phyloP scores from a whole-genome alignment of 1,140 invertebrate genomes.

The Drosophila lacertosa region DNA sequence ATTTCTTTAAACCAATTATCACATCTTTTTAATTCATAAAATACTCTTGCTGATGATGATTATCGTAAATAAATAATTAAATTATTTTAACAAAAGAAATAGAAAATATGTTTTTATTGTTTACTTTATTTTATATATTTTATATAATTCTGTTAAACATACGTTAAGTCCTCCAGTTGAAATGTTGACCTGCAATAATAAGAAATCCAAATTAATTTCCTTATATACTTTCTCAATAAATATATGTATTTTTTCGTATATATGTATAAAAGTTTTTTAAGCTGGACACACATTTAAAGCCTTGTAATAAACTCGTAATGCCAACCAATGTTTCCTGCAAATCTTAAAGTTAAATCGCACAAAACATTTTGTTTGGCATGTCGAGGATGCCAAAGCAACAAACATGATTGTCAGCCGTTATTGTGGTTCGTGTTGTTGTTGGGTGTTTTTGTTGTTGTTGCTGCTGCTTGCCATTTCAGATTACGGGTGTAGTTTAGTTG shows the following conservation, averaged over 20 bases:
- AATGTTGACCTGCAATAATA: slow-evolving; percentile 1
- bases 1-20: no score
- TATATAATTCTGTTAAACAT: background rate
- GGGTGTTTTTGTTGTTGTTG: slow-evolving; percentile 20
- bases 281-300: background rate
- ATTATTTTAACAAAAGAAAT: no score
- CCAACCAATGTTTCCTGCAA: slow-evolving; percentile 42
- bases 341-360: slow-evolving; percentile 67
- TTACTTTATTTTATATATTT: no score
- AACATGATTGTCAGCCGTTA: slow-evolving; percentile 43
- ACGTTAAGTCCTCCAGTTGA: background rate
- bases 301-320: slow-evolving; percentile 26
- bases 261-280: background rate
- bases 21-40: no score
- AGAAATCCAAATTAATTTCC: background rate
- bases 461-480: slow-evolving; percentile 70
- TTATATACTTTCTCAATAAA: background rate
- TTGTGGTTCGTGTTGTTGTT: slow-evolving; percentile 31
- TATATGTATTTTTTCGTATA: background rate
- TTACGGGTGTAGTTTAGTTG: slow-evolving; percentile 76
- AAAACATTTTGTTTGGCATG: slow-evolving; percentile 38
- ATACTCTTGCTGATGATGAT: no score
- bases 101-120: no score
- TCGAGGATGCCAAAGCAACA: slow-evolving; percentile 31
- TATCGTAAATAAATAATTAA: no score